Evolutionary conservation across 2,888 invertebrate species (phyloP).

Genomic region (Nomada flava): DNA sequence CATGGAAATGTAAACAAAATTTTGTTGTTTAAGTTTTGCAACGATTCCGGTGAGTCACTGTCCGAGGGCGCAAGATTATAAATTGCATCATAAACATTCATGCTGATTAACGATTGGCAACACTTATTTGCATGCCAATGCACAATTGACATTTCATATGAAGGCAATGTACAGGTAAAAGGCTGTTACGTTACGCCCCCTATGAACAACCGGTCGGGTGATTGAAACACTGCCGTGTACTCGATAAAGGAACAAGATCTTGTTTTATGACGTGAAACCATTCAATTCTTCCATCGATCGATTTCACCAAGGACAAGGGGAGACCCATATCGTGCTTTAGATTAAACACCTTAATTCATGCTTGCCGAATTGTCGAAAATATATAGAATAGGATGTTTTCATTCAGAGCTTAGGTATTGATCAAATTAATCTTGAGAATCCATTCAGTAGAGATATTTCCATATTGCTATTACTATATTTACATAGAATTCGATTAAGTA

Average conservation of each 20-base stretch:
- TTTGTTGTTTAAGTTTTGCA: background rate
- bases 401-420: no score
- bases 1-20: conserved; percentile 1
- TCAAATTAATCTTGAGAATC: no score
- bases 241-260: conserved; percentile 38
- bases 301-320: conserved; percentile 51
- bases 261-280: conserved; percentile 47
- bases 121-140: background rate
- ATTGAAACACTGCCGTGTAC: conserved; percentile 23
- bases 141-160: background rate
- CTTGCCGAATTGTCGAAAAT: background rate
- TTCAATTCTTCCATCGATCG: conserved; percentile 57
- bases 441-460: no score
- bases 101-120: background rate
- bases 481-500: background rate
- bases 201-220: background rate
- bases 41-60: background rate
- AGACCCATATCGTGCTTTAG: conserved; percentile 36
- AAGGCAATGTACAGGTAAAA: background rate
- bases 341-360: conserved; percentile 26
- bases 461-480: background rate
- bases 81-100: background rate
- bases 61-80: background rate
- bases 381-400: background rate
- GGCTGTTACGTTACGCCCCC: background rate